Evolutionary conservation across 2,888 invertebrate species (phyloP).

Genomic region (Drosophila aldrichi): DNA sequence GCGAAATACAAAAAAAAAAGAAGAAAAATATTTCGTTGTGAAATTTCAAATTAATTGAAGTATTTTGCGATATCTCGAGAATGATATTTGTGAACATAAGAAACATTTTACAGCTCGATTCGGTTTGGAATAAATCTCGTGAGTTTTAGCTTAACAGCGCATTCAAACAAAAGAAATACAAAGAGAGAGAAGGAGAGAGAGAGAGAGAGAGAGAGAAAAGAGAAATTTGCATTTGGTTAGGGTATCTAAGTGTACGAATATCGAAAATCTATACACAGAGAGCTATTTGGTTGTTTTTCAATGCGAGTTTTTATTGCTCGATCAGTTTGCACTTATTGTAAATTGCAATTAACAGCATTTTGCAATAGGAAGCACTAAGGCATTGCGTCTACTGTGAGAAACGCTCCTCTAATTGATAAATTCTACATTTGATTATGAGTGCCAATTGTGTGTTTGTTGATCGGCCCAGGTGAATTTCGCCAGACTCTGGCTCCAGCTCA

Average conservation of each 20-base stretch:
- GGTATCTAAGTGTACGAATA: conserved; percentile 32
- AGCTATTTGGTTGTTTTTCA: conserved; percentile 3
- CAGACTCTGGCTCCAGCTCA: not conserved
- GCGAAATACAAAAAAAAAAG: not conserved
- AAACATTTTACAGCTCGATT: conserved; percentile 7
- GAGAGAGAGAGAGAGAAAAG: no score
- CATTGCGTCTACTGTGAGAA: conserved; percentile 45
- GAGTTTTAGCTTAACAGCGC: not conserved
- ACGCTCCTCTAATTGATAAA: conserved; percentile 62
- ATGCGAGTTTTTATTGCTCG: conserved; percentile 31
- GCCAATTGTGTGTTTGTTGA: conserved; percentile 37
- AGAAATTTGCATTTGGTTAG: conserved; percentile 10
- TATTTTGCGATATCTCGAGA: conserved; percentile 9
- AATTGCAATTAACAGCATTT: conserved; percentile 70
- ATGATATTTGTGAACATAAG: conserved; percentile 11
- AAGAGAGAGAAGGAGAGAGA: no score
- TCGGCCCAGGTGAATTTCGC: conserved; percentile 31
- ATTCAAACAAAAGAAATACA: not conserved
- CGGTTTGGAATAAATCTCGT: not conserved
- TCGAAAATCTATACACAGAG: not conserved
- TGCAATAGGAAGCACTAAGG: conserved; percentile 55
- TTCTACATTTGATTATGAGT: conserved; percentile 51
- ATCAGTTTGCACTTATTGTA: conserved; percentile 52
- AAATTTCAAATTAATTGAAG: conserved; percentile 10
- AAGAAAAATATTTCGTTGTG: not conserved